These are phyloP conservation scores for Anguilla megastoma DNA, from an alignment of 2,797 vertebrate species.

Conservation along the genomic window DNA sequence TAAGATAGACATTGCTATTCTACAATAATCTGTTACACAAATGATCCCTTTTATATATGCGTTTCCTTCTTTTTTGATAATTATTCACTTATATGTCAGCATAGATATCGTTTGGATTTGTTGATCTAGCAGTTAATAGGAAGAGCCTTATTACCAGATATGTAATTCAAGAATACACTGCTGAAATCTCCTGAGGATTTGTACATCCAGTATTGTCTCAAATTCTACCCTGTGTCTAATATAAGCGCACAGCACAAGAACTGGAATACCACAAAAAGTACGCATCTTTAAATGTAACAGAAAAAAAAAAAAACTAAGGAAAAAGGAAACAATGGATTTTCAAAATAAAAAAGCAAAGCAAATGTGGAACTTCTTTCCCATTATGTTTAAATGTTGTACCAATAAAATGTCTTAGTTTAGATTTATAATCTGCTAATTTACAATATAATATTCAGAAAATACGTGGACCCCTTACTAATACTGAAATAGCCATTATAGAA, in stretches of 20 bases:
- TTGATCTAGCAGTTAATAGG: constrained; percentile 84
- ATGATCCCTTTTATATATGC: constrained; percentile 80
- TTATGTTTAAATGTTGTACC: constrained; percentile 31
- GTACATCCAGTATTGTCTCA: constrained; percentile 93
- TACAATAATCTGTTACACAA: constrained; percentile 96
- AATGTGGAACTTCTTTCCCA: constrained; percentile 77
- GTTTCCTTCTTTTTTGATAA: constrained; percentile 85
- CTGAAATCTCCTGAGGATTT: constrained; percentile 86
- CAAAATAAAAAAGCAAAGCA: constrained; percentile 56
- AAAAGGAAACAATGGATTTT: constrained; percentile 59
- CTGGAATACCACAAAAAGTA: constrained; percentile 87
- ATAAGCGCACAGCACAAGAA: constrained; percentile 90
- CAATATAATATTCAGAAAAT: constrained; percentile 97
- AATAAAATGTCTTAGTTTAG: constrained; percentile 76
- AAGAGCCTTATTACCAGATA: constrained; percentile 84
- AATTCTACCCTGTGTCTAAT: constrained; percentile 94
- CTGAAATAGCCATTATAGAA: constrained; percentile 90
- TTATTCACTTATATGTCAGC: constrained; percentile 85
- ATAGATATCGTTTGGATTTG: constrained; percentile 80
- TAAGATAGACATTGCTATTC: constrained; percentile 98
- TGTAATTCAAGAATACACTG: constrained; percentile 79
- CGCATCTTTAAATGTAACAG: constrained; percentile 83
- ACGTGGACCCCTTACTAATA: constrained; percentile 93
- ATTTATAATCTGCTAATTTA: constrained; percentile 99
- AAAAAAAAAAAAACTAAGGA: constrained; percentile 66